Evolutionary conservation across 2,888 invertebrate genomes (phyloP), one percentile per base, ranked within the genome.

Genomic region (Sturmia bella): DNA sequence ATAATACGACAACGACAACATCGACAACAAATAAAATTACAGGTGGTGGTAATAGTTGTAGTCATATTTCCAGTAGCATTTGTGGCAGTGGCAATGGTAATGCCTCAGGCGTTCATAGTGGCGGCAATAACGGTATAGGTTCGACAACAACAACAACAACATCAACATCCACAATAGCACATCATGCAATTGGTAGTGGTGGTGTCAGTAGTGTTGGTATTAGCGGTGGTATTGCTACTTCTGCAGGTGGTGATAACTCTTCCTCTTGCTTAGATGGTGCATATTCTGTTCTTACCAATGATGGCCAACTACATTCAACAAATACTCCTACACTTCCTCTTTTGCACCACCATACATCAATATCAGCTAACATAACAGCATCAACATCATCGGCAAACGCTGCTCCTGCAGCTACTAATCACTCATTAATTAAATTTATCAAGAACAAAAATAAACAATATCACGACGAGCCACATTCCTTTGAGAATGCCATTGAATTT

Each of bases 401-500:
- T 52, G n/a, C 41, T 12, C 69, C 77, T 69, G 73, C 66, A 74
- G 68, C 73, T 63, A 79, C 37, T 77, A 74, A 83, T 59, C 52
- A 79, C 17, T 76, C 78, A 76, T 72, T 78, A 77, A 81, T 84
- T 81, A 80, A 85, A 86, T 87, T 83, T 82, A 82, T 85, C 85
- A 86, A 84, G 88, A 88, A 85, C 84, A 72, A 84, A 83, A 70
- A 81, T 80, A 41, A 85, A 85, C 72, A 85, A 84, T 84, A 87
- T 69, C 87, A 87, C 69, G 87, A 87, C 79, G 87, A 88, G 69
- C 86, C 86, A 45, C 87, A 87, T 79, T 87, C 87, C 59, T 87
- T 87, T 84, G 87, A 87, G 83, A 86, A 85, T 80, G 86, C 87
- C 7, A 87, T 87, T 84, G 87, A 87, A 76, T 87, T 86, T 77